Evolutionary conservation across 1,140 invertebrate species (phyloP).

Genomic region (Drosophila miranda): DNA sequence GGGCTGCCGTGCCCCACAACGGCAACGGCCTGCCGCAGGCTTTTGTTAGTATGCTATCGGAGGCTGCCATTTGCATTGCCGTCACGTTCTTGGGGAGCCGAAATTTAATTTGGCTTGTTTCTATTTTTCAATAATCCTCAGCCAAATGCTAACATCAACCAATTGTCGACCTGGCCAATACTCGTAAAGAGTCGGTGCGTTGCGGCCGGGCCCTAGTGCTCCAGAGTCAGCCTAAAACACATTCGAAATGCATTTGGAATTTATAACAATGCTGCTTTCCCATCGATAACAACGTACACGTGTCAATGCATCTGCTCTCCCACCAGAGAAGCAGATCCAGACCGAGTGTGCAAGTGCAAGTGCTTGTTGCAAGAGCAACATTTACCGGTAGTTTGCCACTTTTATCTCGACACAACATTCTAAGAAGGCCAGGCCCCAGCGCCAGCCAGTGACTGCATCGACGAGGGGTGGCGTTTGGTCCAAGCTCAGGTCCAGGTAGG

Average conservation of each 20-base stretch:
- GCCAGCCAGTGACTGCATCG: neutral
- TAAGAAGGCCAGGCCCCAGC: constrained; percentile 23
- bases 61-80: constrained; percentile 23
- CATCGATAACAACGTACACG: constrained; percentile 9
- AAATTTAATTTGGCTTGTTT: constrained; percentile 68
- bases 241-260: constrained; percentile 51
- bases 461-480: constrained; percentile 6
- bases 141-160: constrained; percentile 50
- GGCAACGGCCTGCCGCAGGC: neutral
- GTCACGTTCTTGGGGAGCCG: constrained; percentile 50
- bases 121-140: constrained; percentile 59
- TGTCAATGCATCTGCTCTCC: constrained; percentile 44
- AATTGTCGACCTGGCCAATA: constrained; percentile 44
- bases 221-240: constrained; percentile 7
- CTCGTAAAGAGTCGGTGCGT: constrained; percentile 1
- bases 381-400: constrained; percentile 21
- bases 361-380: constrained; percentile 25
- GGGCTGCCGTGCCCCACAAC: neutral
- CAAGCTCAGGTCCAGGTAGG: constrained; percentile 7
- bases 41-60: constrained; percentile 1
- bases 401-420: constrained; percentile 51
- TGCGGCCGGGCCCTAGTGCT: neutral
- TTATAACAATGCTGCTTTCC: constrained; percentile 25
- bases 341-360: neutral
- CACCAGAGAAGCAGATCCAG: no score